Percentiles rank a stretch among this genome's conserved stretches.
phyloP scores from a whole-genome alignment of 2,113 vertebrate species.

The Rana temporaria region DNA sequence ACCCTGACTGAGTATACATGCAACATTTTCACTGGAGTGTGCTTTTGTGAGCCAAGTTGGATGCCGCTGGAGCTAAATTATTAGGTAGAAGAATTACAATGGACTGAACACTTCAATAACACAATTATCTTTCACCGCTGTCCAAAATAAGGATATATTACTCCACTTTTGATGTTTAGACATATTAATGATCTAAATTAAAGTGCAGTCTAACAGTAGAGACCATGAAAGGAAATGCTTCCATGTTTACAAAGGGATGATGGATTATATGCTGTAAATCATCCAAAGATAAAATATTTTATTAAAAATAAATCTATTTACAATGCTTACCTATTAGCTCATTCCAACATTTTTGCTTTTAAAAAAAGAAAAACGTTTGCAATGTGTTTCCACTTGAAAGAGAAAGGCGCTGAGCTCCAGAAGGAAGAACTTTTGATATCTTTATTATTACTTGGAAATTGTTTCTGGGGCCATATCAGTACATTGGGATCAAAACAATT shows the following conservation, averaged over 20 bases:
- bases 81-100: too few species aligned
- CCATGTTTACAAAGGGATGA: background rate
- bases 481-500: constrained; percentile 29
- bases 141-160: background rate
- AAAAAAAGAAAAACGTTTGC: background rate
- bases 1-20: too few species aligned
- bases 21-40: too few species aligned
- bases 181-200: background rate
- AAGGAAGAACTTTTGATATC: constrained; percentile 19
- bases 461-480: constrained; percentile 15
- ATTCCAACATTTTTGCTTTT: background rate
- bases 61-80: too few species aligned
- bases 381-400: constrained; percentile 40
- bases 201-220: background rate
- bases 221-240: background rate
- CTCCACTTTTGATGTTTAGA: background rate
- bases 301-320: background rate
- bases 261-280: constrained; percentile 3
- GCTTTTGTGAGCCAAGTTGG: too few species aligned
- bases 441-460: constrained; percentile 34
- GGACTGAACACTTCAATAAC: background rate
- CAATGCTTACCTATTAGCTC: constrained; percentile 2
- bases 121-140: background rate
- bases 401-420: constrained; percentile 23
- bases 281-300: background rate